Evolutionary conservation across 1,140 invertebrate genomes (phyloP).

Genomic region (Potamilus streckersoni): DNA sequence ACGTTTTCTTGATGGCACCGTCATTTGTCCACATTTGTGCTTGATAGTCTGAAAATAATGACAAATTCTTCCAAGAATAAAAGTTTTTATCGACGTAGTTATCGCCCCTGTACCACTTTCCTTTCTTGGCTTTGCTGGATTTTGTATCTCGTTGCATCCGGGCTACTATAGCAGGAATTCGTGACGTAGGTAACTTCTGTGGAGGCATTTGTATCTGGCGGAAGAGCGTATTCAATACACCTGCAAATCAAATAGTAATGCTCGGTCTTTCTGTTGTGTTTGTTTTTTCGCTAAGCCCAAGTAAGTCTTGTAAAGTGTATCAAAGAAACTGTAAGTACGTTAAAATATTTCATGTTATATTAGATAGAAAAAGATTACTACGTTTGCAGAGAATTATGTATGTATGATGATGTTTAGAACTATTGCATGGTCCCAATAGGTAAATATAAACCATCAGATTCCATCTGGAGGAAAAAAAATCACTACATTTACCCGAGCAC

Average conservation of each 20-base stretch:
- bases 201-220: constrained; percentile 9
- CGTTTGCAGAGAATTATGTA: no score
- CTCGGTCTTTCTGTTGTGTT: neutral
- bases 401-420: no score
- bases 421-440: no score
- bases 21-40: constrained; percentile 26
- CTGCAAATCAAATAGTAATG: constrained; percentile 2
- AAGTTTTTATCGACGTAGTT: constrained; percentile 21
- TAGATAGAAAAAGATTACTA: no score
- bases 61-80: constrained; percentile 30
- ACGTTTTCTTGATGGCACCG: constrained; percentile 16
- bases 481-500: no score
- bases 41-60: constrained; percentile 27
- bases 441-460: no score
- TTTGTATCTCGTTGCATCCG: constrained; percentile 29
- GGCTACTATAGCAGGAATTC: constrained; percentile 28
- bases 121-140: constrained; percentile 22
- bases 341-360: no score
- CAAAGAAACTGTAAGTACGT: no score
- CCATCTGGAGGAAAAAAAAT: no score
- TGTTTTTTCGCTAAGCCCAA: no score
- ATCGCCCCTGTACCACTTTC: constrained; percentile 29
- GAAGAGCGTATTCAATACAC: constrained; percentile 24
- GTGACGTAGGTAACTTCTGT: constrained; percentile 24
- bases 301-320: no score